Evolutionary conservation across 2,113 vertebrate species (phyloP).

Genomic region (Bucco capensis): DNA sequence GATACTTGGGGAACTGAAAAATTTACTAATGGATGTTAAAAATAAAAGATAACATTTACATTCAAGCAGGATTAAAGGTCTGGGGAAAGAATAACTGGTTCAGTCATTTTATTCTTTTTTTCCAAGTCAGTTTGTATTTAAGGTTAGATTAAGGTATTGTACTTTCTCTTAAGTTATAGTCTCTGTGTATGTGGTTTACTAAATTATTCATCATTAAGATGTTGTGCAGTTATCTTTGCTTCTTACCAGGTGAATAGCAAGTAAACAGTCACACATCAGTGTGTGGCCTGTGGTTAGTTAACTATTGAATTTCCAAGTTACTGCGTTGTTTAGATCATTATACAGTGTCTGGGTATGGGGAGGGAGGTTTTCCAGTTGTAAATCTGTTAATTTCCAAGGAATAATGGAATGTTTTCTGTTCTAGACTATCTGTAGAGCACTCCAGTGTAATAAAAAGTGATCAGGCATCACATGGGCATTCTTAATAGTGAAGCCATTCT

Average conservation of each 20-base stretch:
- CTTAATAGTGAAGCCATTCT: neutral
- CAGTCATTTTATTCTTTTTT: neutral
- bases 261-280: neutral
- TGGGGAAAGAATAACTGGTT: neutral
- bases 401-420: neutral
- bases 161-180: neutral
- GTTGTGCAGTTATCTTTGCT: neutral
- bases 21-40: neutral
- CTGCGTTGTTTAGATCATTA: neutral
- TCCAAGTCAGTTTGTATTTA: neutral
- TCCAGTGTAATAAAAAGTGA: neutral
- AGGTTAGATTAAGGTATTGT: neutral
- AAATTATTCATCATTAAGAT: neutral
- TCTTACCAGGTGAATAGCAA: neutral
- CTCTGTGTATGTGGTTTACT: neutral
- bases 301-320: neutral
- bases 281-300: neutral
- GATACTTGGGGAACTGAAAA: neutral
- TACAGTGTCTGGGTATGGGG: neutral
- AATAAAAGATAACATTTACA: neutral
- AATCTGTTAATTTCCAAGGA: neutral
- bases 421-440: neutral
- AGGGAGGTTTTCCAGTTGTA: neutral
- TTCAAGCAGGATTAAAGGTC: neutral
- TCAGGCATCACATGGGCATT: neutral